Evolutionary conservation across 2,888 invertebrate species (phyloP), one percentile per base, ranked within the genome.

Genomic region (Ectropis crepuscularia): DNA sequence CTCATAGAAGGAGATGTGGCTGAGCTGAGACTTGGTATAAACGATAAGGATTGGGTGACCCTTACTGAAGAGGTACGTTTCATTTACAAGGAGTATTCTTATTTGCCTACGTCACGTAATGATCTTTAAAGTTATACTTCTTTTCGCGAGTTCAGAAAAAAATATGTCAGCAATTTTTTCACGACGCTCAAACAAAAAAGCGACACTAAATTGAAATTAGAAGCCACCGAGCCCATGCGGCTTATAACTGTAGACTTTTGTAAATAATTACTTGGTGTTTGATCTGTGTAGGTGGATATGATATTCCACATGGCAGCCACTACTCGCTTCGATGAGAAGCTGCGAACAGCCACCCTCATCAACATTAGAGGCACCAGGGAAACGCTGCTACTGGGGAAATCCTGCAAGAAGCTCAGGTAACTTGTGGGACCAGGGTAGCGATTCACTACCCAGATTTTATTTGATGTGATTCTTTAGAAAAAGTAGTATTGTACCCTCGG

Each of bases 271-370:
- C 1, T 28, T 4, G 16, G 16, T 28, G 1, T 28, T 28, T 28
- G 1, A 28, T 6, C 28, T 10, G 6, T 45, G 58, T 65, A 83
- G 84, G 79, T 80, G 36, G 72, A 78, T 43, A 67, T 84, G 6
- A 79, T 86, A 45, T 80, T 85, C 67, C 87, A 88, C 72, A 77
- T 79, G 6, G 88, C 88, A 0, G 88, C 89, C 0, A 87, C 86
- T 0, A 84, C 86, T 64, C 95, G 95, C 76, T 98, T 98, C 79
- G 98, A 98, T 85, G 98, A 98, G 80, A 93, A 95, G 0, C 89
- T 98, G 48, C 96, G 96, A 16, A 10, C 41, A 78, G 94, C 94
- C 0, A 63, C 63, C 4, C 53, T 81, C 38, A 90, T 91, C 57
- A 93, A 93, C 68, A 88, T 92, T 0, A 70, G 87, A 7, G 93